Base-by-base conservation (phyloP, 1,140 invertebrate genomes). In the Drosophila busckii region DNA sequence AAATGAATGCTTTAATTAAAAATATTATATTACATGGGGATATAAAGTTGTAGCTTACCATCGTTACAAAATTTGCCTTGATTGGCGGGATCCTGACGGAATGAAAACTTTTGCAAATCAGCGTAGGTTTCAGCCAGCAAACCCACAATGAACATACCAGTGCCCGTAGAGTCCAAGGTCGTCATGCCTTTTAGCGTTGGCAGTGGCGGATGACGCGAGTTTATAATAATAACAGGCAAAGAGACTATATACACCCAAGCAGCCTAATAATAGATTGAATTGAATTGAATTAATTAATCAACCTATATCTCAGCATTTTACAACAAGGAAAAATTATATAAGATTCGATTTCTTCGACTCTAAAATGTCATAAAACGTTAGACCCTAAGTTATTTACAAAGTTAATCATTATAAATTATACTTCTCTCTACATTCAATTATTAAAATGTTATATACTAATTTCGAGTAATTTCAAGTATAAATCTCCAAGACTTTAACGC, bases 171-270 rank as follows among this genome's bases (percentile, higher is more conserved):
- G 84, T 97, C 95, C 15, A 94, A 87, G 0, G 92, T 92, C 0
- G 94, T 95, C 93, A 95, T 95, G 0, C 93, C 94, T 87, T 93
- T 93, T 1, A 93, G 93, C 2, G 93, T 92, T 25, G 91, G 90
- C 1, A 93, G 93, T 60, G 92, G 92, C 10, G 93, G 91, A 83
- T 95, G 92, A 46, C 92, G 89, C n/a, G 95, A 96, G 87, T 97
- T 97, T 17, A 96, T 93, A 41, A 97, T 94, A 32, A 97, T 96
- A 8, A 97, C 95, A 15, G 95, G 95, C 45, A 97, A 88, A 88
- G 95, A 97, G 2, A 97, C 95, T 5, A 95, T 89, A 69, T 94
- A 96, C n/a, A 97, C 95, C 96, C 96, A 97, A 28, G 97, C 88
- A 28, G 95, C 95, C 94, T 97, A 65, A n/a, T 1, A 1, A 20